These are phyloP conservation scores for Pectinophora gossypiella DNA, from an alignment of 1,140 invertebrate species.

Conservation along the genomic window DNA sequence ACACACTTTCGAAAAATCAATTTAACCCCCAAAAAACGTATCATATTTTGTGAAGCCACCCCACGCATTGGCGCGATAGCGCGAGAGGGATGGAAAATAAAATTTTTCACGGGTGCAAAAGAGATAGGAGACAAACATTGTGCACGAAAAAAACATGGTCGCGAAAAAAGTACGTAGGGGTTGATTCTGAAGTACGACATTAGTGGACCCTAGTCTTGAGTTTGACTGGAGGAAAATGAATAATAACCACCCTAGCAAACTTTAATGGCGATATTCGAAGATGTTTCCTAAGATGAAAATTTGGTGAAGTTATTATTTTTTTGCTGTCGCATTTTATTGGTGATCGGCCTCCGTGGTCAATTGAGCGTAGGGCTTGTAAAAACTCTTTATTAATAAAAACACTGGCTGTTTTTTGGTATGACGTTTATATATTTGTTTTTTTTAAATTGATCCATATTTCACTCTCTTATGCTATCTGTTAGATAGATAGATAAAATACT, in stretches of 20 bases:
- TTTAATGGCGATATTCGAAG: background rate
- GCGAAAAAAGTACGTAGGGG: constrained; percentile 1
- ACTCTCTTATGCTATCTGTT: no score
- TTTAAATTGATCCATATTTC: no score
- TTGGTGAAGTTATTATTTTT: background rate
- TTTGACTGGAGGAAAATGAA: background rate
- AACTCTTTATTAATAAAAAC: no score
- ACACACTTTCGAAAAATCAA: constrained; percentile 4
- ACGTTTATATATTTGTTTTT: no score
- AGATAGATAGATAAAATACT: no score
- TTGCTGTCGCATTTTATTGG: background rate
- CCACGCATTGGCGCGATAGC: background rate
- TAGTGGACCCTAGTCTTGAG: background rate
- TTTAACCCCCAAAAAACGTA: constrained; percentile 4
- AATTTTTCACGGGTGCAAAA: background rate
- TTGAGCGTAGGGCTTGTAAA: no score
- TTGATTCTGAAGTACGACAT: constrained; percentile 1
- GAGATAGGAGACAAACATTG: background rate
- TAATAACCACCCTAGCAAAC: background rate
- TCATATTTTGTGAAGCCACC: constrained; percentile 1
- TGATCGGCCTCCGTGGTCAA: no score
- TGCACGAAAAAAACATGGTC: background rate
- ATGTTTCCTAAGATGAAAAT: background rate
- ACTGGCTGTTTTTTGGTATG: no score
- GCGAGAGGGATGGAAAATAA: background rate